Evolutionary conservation across 2,888 invertebrate species (phyloP).

Genomic region (Chloroclysta siterata): DNA sequence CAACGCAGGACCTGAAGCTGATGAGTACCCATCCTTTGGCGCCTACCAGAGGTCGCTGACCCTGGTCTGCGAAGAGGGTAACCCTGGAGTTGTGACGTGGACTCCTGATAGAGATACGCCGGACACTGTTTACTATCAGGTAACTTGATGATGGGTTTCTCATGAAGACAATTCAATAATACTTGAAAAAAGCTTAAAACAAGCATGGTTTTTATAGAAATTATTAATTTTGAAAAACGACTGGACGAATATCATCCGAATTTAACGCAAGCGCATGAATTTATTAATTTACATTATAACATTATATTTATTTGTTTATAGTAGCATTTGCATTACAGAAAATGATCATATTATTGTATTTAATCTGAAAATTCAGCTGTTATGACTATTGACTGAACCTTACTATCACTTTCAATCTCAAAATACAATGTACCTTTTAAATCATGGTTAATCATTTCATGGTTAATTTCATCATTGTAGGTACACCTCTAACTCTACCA

Average conservation of each 20-base stretch:
- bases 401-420: slow-evolving; percentile 6
- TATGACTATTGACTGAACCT: slow-evolving; percentile 34
- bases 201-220: slow-evolving; percentile 23
- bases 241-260: background rate
- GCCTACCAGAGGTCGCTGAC: slow-evolving; percentile 94
- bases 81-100: slow-evolving; percentile 94
- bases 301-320: background rate
- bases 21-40: slow-evolving; percentile 94
- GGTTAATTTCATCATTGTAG: background rate
- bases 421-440: slow-evolving; percentile 3
- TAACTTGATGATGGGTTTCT: slow-evolving; percentile 54
- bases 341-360: background rate
- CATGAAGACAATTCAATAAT: background rate
- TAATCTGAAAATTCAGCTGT: slow-evolving; percentile 22
- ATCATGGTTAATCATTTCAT: slow-evolving; percentile 10
- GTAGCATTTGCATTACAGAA: background rate
- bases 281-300: background rate
- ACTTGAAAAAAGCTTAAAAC: background rate
- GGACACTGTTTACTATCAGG: slow-evolving; percentile 96
- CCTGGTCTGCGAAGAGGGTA: slow-evolving; percentile 92
- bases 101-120: slow-evolving; percentile 94
- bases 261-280: background rate
- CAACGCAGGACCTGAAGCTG: slow-evolving; percentile 88
- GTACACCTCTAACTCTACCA: slow-evolving; percentile 24
- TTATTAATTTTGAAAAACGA: background rate